phyloP scores from a whole-genome alignment of 2,797 vertebrate species.

The Cercopithecus hamlyni region DNA sequence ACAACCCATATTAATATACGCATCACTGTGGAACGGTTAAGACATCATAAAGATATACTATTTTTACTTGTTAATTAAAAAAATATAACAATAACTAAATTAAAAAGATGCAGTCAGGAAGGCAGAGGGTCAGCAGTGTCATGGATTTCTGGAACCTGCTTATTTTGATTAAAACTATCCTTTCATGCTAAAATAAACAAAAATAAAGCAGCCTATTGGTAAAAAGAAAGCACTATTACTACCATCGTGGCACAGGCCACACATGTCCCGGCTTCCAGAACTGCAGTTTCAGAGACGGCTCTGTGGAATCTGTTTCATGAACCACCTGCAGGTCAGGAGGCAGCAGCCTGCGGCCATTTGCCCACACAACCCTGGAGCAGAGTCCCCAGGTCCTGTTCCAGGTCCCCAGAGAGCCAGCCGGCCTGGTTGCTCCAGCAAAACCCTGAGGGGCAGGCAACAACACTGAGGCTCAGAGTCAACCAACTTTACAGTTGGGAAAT shows the following conservation, averaged over 20 bases:
- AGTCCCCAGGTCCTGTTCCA: background rate
- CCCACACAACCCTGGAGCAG: background rate
- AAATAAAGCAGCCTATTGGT: background rate
- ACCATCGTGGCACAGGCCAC: accelerated
- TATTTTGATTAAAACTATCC: background rate
- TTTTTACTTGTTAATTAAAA: background rate
- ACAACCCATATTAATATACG: background rate
- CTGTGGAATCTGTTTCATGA: background rate
- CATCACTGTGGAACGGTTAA: no score
- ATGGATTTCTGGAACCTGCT: background rate
- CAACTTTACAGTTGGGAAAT: background rate
- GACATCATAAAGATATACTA: background rate
- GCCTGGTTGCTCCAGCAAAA: conserved; percentile 9
- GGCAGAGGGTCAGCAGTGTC: background rate
- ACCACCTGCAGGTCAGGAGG: background rate
- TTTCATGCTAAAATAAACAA: background rate
- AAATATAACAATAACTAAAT: background rate
- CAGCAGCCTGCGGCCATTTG: background rate
- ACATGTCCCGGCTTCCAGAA: background rate
- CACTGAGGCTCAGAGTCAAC: conserved; percentile 3
- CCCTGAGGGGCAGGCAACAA: background rate
- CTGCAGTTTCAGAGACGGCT: background rate
- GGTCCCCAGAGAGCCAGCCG: background rate
- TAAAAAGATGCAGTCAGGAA: background rate
- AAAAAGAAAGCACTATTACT: background rate